Evolutionary conservation across 2,888 invertebrate species (phyloP), one percentile per base, ranked within the genome.

Genomic region (Habroteleia sp.): DNA sequence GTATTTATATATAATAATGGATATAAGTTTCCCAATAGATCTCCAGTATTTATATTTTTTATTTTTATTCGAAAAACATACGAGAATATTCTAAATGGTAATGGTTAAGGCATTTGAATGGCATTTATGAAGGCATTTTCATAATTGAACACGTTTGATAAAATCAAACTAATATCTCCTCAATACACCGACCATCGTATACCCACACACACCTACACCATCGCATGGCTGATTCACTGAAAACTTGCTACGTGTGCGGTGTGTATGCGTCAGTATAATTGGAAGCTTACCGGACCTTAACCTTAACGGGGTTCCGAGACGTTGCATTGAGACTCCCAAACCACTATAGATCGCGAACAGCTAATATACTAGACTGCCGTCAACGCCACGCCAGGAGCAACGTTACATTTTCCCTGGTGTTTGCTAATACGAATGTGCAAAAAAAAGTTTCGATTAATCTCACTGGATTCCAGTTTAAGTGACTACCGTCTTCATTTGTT

Each of bases 271-370:
- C 50, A 46, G 44, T 62, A 71, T 71, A 71, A 71, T 71, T 71
- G 71, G 39, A 62, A 71, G 71, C 71, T 71, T 71, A 71, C 62
- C 62, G 71, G 62, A 71, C 71, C 71, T 71, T 71, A 71, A 71
- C 71, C 54, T 72, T 63, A 72, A 56, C 54, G 48, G 27, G 37
- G 50, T 60, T 63, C 27, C 62, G 63, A 48, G 63, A 48, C 56
- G 71, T 29, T 56, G 71, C 60, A 69, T 52, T 62, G 69, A 52
- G 48, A 37, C 69, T 69, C 60, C 31, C 60, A 52, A 37, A 69
- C 52, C 52, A 37, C 44, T 11, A 11, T 20, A 44, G 41, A 60
- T 50, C 11, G 56, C 41, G 63, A 63, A 63, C 41, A 41, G 6
- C 39, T 65, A 44, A 33, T 56, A 44, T 14, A 54, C 25, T 44